Evolutionary conservation across 2,888 invertebrate species (phyloP), one percentile per base, ranked within the genome.

Genomic region (Sympetrum striolatum): DNA sequence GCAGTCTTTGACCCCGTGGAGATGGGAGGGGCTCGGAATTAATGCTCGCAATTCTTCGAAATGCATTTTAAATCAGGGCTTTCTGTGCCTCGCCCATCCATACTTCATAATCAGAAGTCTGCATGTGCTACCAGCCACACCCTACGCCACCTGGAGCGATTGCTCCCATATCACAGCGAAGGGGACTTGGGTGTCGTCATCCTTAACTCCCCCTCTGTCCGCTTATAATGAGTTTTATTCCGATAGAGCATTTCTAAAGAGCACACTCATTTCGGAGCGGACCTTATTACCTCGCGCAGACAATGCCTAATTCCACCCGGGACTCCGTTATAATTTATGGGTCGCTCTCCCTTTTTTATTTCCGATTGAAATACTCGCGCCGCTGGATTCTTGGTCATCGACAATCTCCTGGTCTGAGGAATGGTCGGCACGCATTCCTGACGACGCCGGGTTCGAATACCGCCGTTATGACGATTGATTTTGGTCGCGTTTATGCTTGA

Each of bases 71-170:
- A 80, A 80, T 80, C 80, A 80, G 80, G 25, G 80, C 80, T 80
- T 80, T 37, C 80, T 80, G 80, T 80, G 80, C 80, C 80, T 80
- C 80, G 39, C 39, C 80, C 80, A 37, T 39, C 80, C 39, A 80
- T 80, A 80, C 80, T 80, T 80, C 80, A 80, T 80, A 80, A 80
- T 80, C 80, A 44, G 80, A 37, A 35, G 39, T 37, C 80, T 80
- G 80, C 80, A 80, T 80, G 80, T 80, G 80, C 80, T 80, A 80
- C 80, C 80, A 80, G 80, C 80, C 80, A 80, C 80, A 80, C 80
- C 80, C 80, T 80, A 25, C 25, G 53, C 53, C 53, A 53, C 53
- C 53, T 53, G 53, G 53, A 53, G 53, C 53, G 15, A 79, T 79
- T 35, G 14, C 79, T n/a, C 79, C 79, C 79, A 25, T 31, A 25